Percentiles rank a stretch among this genome's conserved stretches.
phyloP scores from a whole-genome alignment of 2,797 vertebrate genomes.

The Notolabrus celidotus region DNA sequence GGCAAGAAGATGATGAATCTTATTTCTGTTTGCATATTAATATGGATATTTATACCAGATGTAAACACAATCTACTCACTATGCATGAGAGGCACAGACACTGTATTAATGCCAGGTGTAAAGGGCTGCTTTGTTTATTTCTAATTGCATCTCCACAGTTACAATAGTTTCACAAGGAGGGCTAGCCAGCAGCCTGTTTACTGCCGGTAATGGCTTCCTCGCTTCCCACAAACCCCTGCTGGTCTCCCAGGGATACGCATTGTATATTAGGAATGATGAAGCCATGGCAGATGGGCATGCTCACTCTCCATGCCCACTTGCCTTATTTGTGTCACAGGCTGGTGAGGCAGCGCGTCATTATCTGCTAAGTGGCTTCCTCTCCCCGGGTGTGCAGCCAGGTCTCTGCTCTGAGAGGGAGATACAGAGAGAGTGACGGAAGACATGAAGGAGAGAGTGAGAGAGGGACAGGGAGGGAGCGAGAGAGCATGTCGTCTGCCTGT shows the following conservation, averaged over 20 bases:
- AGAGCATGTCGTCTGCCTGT: slow-evolving; percentile 20
- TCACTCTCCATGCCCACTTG: slow-evolving; percentile 53
- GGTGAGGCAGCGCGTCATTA: slow-evolving; percentile 59
- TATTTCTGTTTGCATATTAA: not conserved
- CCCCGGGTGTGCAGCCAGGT: slow-evolving; percentile 29
- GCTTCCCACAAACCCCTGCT: slow-evolving; percentile 67
- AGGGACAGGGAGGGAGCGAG: slow-evolving; percentile 6
- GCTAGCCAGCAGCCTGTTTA: slow-evolving; percentile 45
- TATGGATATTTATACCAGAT: slow-evolving; percentile 9
- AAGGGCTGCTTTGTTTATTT: slow-evolving; percentile 40
- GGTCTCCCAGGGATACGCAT: slow-evolving; percentile 60
- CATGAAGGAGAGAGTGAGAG: not conserved
- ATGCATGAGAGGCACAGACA: not conserved
- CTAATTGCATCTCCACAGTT: slow-evolving; percentile 28
- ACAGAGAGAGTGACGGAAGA: slow-evolving; percentile 19
- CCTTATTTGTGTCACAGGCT: slow-evolving; percentile 57
- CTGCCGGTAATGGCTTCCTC: slow-evolving; percentile 58
- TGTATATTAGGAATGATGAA: slow-evolving; percentile 56
- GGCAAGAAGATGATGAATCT: not conserved
- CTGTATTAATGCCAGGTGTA: slow-evolving; percentile 21
- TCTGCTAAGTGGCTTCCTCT: slow-evolving; percentile 66
- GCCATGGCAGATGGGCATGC: slow-evolving; percentile 68
- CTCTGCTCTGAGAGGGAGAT: slow-evolving; percentile 20
- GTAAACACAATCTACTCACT: slow-evolving; percentile 6
- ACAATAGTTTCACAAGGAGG: slow-evolving; percentile 19